Evolutionary conservation across 2,113 vertebrate species (phyloP).

Genomic region (Stomatorhinus ivindoensis): DNA sequence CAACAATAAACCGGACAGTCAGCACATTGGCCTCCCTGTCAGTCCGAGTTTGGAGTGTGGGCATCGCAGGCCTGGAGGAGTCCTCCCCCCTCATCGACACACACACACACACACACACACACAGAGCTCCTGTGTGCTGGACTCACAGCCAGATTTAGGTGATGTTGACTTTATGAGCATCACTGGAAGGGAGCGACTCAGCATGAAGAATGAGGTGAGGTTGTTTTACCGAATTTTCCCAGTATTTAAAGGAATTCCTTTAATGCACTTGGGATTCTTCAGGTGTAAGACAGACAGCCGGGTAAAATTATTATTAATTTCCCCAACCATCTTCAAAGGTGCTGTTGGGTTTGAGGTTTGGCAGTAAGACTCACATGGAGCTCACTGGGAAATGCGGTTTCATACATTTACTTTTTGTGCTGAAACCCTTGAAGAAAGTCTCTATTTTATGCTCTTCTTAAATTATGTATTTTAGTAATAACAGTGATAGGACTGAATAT

Average conservation of each 20-base stretch:
- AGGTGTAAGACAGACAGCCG: neutral
- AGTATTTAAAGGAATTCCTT: neutral
- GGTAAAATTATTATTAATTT: neutral
- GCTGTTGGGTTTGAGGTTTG: neutral
- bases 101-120: neutral
- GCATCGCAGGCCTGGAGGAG: neutral
- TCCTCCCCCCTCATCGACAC: neutral
- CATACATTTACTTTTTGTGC: neutral
- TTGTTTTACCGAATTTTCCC: neutral
- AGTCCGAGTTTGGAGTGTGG: slow-evolving; percentile 43
- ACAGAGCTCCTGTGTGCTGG: neutral
- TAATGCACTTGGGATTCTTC: neutral
- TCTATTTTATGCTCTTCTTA: neutral
- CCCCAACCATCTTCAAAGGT: neutral
- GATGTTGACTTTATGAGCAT: neutral
- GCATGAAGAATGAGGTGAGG: neutral
- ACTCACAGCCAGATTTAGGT: neutral
- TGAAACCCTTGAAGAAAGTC: neutral
- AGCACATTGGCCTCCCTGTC: slow-evolving; percentile 47
- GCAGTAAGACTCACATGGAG: neutral
- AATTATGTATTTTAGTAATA: slow-evolving; percentile 4
- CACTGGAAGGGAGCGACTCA: neutral
- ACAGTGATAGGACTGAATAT: neutral
- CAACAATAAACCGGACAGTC: slow-evolving; percentile 56
- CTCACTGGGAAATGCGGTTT: neutral